Conservation (phyloP, 1,140 invertebrate genomes). For the Trichonephila clavata region DNA sequence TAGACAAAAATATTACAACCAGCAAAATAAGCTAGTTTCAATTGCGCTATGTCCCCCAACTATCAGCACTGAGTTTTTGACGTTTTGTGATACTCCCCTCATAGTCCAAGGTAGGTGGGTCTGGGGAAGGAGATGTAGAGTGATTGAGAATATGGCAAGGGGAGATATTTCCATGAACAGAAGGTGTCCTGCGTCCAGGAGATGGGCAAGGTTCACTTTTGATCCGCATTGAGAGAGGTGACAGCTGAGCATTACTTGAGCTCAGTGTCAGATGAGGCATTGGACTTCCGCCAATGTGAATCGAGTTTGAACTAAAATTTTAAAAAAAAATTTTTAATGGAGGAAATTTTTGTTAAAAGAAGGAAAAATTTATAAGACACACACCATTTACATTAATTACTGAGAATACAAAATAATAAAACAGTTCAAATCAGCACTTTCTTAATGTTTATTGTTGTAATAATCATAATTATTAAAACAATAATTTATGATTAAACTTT, state of each 20-base stretch:
- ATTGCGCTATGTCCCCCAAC: slow-evolving; percentile 66
- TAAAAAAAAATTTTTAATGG: not conserved
- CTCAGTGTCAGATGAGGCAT: slow-evolving; percentile 86
- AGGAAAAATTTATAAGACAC: no score
- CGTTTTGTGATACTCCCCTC: slow-evolving; percentile 84
- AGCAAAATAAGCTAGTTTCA: not conserved
- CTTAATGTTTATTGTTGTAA: no score
- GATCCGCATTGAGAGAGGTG: slow-evolving; percentile 92
- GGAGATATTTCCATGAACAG: slow-evolving; percentile 80
- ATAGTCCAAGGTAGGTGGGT: slow-evolving; percentile 86
- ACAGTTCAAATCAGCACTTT: no score
- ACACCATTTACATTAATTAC: no score
- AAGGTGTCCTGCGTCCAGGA: slow-evolving; percentile 76
- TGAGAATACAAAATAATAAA: no score
- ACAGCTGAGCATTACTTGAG: slow-evolving; percentile 88
- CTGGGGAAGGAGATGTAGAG: slow-evolving; percentile 78
- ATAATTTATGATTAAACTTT: no score
- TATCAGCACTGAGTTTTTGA: slow-evolving; percentile 60
- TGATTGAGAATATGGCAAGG: slow-evolving; percentile 83
- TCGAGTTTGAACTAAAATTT: slow-evolving; percentile 53
- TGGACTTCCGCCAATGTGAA: slow-evolving; percentile 63
- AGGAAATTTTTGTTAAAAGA: no score
- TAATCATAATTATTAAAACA: no score
- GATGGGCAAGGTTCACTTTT: slow-evolving; percentile 90
- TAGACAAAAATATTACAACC: slow-evolving; percentile 26